phyloP scores from a whole-genome alignment of 2,888 invertebrate species.

The Notodonta dromedarius region DNA sequence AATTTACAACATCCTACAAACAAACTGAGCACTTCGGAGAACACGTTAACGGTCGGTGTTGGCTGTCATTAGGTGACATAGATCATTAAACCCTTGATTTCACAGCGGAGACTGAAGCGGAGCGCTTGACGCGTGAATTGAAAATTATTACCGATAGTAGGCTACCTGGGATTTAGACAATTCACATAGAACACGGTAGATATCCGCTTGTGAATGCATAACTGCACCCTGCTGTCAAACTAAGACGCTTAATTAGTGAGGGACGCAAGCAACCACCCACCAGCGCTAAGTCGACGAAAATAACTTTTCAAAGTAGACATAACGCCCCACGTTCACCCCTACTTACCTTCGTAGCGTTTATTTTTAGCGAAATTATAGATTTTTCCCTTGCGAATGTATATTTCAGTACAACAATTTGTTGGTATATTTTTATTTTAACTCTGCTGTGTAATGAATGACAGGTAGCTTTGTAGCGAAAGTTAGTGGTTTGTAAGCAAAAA shows the following conservation, averaged over 20 bases:
- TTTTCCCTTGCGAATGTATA: background rate
- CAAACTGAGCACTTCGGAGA: background rate
- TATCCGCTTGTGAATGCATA: background rate
- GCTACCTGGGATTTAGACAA: no score
- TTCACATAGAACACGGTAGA: no score
- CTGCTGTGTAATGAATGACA: background rate
- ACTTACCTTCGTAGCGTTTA: background rate
- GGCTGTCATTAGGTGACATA: background rate
- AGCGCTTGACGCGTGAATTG: background rate
- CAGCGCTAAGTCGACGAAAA: background rate
- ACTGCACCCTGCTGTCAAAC: background rate
- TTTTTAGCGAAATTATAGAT: conserved; percentile 1
- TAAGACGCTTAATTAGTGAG: background rate
- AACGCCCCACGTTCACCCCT: background rate
- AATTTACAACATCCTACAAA: conserved; percentile 4
- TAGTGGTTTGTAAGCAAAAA: no score
- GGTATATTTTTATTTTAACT: no score
- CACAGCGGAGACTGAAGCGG: background rate
- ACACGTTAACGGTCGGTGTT: background rate
- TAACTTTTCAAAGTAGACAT: background rate
- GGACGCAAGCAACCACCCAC: background rate
- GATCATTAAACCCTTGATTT: background rate
- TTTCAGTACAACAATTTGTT: background rate
- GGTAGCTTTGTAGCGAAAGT: no score
- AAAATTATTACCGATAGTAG: no score